Evolutionary conservation across 2,888 invertebrate species (phyloP).

Genomic region (Lasioglossum marginatum): DNA sequence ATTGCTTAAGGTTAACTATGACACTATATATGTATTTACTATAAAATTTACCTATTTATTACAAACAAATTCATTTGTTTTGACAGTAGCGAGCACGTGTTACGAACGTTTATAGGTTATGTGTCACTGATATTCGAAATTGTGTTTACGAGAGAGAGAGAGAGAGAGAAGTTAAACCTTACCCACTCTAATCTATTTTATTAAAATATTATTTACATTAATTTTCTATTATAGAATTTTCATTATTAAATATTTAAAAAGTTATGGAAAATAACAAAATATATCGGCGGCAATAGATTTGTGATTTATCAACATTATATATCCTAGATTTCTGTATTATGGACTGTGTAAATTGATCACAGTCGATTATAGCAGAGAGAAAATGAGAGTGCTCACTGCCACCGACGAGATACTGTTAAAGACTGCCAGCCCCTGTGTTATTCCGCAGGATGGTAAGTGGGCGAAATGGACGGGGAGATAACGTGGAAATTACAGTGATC

Average conservation of each 20-base stretch:
- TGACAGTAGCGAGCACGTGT: constrained; percentile 28
- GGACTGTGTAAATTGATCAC: too few relatives aligned
- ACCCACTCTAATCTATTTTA: neutral
- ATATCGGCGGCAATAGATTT: neutral
- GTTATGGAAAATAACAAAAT: neutral
- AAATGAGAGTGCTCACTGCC: too few relatives aligned
- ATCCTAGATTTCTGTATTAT: neutral
- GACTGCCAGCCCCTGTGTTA: too few relatives aligned
- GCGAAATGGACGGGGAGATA: too few relatives aligned
- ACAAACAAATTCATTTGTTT: constrained; percentile 89
- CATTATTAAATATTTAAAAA: neutral
- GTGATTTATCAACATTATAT: neutral
- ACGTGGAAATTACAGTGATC: too few relatives aligned
- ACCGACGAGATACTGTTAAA: too few relatives aligned
- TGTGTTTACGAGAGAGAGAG: neutral
- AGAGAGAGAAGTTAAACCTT: neutral
- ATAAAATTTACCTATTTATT: constrained; percentile 87
- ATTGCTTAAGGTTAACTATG: neutral
- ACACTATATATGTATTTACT: neutral
- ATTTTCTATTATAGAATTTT: neutral
- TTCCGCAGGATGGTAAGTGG: too few relatives aligned
- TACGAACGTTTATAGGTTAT: constrained; percentile 31
- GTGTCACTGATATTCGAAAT: neutral
- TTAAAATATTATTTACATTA: constrained; percentile 2
- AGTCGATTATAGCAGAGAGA: too few relatives aligned